Evolutionary conservation across 2,113 vertebrate species (phyloP).

Genomic region (Poecilia latipinna): DNA sequence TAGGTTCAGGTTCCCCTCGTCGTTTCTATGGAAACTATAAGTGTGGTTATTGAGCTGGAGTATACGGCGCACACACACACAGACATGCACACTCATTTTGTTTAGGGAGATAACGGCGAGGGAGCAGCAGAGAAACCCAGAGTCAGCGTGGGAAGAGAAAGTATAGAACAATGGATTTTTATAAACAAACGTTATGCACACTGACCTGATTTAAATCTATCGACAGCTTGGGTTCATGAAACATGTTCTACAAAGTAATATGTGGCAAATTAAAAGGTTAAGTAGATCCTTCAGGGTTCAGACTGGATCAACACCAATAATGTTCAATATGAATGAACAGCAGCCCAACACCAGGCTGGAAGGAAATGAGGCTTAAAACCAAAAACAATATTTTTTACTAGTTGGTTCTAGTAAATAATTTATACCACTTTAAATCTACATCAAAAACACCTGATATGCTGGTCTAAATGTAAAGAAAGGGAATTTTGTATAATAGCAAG

Average conservation of each 20-base stretch:
- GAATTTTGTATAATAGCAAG: no score
- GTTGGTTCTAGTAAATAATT: no score
- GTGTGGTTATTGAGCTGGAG: constrained; percentile 73
- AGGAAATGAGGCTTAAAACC: no score
- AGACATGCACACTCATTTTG: constrained; percentile 43
- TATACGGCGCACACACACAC: constrained; percentile 42
- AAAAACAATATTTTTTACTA: no score
- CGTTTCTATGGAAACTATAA: constrained; percentile 83
- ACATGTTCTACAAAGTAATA: background rate
- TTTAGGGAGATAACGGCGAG: constrained; percentile 46
- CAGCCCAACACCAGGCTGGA: no score
- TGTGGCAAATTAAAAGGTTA: background rate
- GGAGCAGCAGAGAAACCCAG: constrained; percentile 45
- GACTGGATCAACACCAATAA: no score
- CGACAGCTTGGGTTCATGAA: background rate
- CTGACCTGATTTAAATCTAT: background rate
- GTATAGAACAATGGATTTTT: constrained; percentile 5
- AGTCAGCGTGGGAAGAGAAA: constrained; percentile 21
- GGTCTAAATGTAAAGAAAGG: no score
- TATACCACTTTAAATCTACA: no score
- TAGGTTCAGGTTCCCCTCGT: constrained; percentile 72
- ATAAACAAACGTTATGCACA: background rate
- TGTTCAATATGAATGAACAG: no score
- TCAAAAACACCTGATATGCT: no score
- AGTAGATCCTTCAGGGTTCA: no score